These are phyloP conservation scores for Ophiothrix spiculata DNA, from an alignment of 35 echinoderm and acorn worm genomes.

Conservation along the genomic window DNA sequence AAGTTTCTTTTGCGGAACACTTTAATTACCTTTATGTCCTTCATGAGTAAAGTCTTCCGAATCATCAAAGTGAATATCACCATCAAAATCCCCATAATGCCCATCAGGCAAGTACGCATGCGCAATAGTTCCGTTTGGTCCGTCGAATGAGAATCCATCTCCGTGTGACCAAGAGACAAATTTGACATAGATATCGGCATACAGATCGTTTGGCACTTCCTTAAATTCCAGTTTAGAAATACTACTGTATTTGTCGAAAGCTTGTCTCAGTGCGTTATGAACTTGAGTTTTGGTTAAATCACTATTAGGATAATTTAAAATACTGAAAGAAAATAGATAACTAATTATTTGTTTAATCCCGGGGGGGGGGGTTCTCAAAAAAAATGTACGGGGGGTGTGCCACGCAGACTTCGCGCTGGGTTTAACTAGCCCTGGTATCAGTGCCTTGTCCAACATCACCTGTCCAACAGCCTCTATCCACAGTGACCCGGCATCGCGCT, in stretches of 20 bases:
- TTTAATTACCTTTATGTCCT: conserved; percentile 62
- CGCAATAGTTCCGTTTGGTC: conserved; percentile 80
- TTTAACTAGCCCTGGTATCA: no score
- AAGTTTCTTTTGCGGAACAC: no score
- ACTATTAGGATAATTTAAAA: conserved; percentile 57
- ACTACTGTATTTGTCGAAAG: conserved; percentile 61
- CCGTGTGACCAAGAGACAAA: conserved; percentile 68
- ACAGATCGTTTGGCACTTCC: conserved; percentile 31
- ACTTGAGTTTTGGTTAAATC: conserved; percentile 53
- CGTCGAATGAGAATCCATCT: conserved; percentile 77
- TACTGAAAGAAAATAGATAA: conserved; percentile 13
- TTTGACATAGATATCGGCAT: conserved; percentile 78
- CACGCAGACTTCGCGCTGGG: no score
- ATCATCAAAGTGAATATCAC: conserved; percentile 93
- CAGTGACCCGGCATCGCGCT: no score
- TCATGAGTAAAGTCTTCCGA: conserved; percentile 78
- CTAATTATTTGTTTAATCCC: no score
- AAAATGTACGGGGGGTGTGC: no score
- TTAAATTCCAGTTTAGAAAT: conserved; percentile 61
- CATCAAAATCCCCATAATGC: conserved; percentile 60
- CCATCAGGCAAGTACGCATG: conserved; percentile 90
- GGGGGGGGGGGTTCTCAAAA: no score
- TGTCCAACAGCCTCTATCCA: no score
- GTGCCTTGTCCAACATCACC: no score
- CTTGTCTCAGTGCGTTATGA: conserved; percentile 56